These are phyloP conservation scores for Phymorhynchus buccinoides DNA, from an alignment of 1,140 invertebrate genomes.

Conservation along the genomic window DNA sequence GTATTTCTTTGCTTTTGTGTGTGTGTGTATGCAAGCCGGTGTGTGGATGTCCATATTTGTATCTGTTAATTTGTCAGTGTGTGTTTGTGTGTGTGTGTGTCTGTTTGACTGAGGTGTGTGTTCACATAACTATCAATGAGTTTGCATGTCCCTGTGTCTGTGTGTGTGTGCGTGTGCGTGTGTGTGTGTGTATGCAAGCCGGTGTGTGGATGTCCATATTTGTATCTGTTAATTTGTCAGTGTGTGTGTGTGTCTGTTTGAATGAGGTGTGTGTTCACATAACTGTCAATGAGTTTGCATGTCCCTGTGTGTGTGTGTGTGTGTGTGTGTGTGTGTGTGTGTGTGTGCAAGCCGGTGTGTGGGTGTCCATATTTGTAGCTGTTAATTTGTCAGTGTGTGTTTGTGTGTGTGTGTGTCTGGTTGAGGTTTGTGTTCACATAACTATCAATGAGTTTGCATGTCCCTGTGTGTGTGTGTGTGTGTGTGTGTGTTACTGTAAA, in stretches of 20 bases:
- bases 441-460: no score
- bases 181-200: no score
- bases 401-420: neutral
- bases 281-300: neutral
- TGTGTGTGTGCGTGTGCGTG: neutral
- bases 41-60: neutral
- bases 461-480: neutral
- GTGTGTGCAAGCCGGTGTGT: no score
- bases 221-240: neutral
- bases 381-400: neutral
- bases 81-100: conserved; percentile 10
- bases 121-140: no score
- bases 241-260: conserved; percentile 1
- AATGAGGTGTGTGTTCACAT: no score
- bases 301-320: neutral
- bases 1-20: no score
- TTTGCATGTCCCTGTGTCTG: neutral
- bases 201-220: neutral
- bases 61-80: neutral
- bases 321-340: neutral
- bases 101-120: neutral
- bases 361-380: no score
- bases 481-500: neutral
- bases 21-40: no score
- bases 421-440: no score